Conservation (phyloP, 2,797 vertebrate species). For the Antrozous pallidus region DNA sequence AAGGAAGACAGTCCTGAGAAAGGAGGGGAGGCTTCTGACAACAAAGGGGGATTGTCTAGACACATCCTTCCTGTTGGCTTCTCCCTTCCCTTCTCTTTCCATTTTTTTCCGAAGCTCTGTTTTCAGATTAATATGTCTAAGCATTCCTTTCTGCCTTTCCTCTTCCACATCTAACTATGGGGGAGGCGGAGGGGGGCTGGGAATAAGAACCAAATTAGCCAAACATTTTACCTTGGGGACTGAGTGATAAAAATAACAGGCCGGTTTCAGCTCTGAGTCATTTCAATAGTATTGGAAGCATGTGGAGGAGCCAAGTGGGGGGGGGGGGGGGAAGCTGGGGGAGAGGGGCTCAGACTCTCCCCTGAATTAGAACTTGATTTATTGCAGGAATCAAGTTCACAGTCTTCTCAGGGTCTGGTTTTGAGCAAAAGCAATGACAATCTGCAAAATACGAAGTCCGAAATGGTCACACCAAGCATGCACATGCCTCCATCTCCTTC, state of each 20-base stretch:
- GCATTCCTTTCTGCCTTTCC: constrained; percentile 42
- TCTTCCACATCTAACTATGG: constrained; percentile 52
- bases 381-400: constrained; percentile 48
- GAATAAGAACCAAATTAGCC: constrained; percentile 48
- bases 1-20: constrained; percentile 5
- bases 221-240: constrained; percentile 41
- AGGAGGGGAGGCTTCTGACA: not conserved
- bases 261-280: constrained; percentile 25
- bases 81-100: not conserved
- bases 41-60: constrained; percentile 51
- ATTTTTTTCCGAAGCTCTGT: not conserved
- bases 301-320: not conserved
- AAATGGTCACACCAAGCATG: not conserved
- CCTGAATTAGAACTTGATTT: constrained; percentile 50
- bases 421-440: constrained; percentile 48
- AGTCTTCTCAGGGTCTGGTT: constrained; percentile 54
- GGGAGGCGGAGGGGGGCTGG: not conserved
- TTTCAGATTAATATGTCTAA: constrained; percentile 6
- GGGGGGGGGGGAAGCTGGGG: too few species aligned
- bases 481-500: not conserved
- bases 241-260: constrained; percentile 61
- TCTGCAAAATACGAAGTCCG: constrained; percentile 13
- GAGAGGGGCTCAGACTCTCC: constrained; percentile 15
- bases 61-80: not conserved
- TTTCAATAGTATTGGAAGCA: constrained; percentile 49